Conservation (phyloP, 2,113 vertebrate genomes). For the Carassius carassius region DNA sequence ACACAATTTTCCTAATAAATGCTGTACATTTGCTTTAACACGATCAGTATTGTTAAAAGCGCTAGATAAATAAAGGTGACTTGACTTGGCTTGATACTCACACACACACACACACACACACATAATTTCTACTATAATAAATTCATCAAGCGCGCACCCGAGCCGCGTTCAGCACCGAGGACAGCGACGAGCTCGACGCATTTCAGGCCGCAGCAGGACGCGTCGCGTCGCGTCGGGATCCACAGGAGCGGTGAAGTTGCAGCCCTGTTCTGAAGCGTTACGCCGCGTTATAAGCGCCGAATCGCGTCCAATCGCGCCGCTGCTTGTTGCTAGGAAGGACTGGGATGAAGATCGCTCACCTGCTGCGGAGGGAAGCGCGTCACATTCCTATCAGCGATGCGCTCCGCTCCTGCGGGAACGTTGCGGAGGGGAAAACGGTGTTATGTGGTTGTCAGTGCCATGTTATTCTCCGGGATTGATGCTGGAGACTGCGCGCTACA, state of each 20-base stretch:
- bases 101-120: not conserved
- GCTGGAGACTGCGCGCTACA: conserved; percentile 53
- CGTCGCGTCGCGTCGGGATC: not conserved
- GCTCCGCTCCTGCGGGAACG: conserved; percentile 9
- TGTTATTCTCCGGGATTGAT: conserved; percentile 54
- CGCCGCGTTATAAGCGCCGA: conserved; percentile 17
- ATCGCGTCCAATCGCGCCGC: conserved; percentile 37
- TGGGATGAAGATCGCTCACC: conserved; percentile 47
- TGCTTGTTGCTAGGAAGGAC: conserved; percentile 33
- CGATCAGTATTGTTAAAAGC: too few relatives aligned
- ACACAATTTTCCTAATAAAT: too few relatives aligned
- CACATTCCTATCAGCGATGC: conserved; percentile 51
- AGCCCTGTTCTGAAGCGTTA: conserved; percentile 27
- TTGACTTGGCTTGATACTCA: too few relatives aligned
- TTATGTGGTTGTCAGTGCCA: conserved; percentile 58
- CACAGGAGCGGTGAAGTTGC: not conserved
- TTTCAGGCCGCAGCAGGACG: not conserved
- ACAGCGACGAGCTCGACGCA: not conserved
- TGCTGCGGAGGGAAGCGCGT: conserved; percentile 47
- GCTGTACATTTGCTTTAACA: too few relatives aligned
- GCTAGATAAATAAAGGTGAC: too few relatives aligned
- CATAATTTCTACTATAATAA: not conserved
- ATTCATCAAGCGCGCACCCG: not conserved
- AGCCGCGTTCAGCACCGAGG: conserved; percentile 23
- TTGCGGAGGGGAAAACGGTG: conserved; percentile 23